phyloP scores from a whole-genome alignment of 2,888 invertebrate genomes.

The Drosophila fungiperda region DNA sequence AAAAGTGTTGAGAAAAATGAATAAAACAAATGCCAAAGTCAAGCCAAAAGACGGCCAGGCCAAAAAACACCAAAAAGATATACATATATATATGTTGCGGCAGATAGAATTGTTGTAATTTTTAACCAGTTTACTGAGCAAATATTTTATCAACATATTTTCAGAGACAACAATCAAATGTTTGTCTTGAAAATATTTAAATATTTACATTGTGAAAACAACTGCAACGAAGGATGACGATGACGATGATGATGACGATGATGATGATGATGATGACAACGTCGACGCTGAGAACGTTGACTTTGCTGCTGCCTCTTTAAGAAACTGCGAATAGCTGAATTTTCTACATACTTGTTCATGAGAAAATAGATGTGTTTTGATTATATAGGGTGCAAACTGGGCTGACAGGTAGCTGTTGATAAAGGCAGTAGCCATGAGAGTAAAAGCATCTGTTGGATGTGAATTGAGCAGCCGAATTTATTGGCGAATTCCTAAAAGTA shows the following conservation, averaged over 20 bases:
- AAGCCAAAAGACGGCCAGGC: conserved; percentile 36
- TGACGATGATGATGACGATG: neutral
- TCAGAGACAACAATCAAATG: conserved; percentile 83
- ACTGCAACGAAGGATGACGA: conserved; percentile 51
- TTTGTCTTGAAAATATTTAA: conserved; percentile 85
- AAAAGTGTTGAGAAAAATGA: conserved; percentile 68
- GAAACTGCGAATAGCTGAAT: conserved; percentile 33
- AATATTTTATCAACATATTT: conserved; percentile 83
- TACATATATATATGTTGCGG: neutral
- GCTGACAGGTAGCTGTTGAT: neutral
- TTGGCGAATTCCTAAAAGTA: neutral
- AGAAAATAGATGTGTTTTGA: neutral
- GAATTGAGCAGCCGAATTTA: neutral
- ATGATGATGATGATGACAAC: conserved; percentile 34
- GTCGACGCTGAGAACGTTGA: conserved; percentile 23
- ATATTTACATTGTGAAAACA: conserved; percentile 84
- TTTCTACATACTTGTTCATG: neutral
- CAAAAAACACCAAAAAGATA: conserved; percentile 9
- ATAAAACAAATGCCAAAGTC: conserved; percentile 77
- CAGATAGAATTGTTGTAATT: conserved; percentile 69
- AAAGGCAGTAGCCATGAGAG: conserved; percentile 9
- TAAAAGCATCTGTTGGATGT: conserved; percentile 3
- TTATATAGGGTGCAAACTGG: neutral
- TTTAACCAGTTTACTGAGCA: conserved; percentile 81
- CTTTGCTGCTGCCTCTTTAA: conserved; percentile 19